Conservation (phyloP, 1,140 invertebrate genomes). For the Papilio xuthus region DNA sequence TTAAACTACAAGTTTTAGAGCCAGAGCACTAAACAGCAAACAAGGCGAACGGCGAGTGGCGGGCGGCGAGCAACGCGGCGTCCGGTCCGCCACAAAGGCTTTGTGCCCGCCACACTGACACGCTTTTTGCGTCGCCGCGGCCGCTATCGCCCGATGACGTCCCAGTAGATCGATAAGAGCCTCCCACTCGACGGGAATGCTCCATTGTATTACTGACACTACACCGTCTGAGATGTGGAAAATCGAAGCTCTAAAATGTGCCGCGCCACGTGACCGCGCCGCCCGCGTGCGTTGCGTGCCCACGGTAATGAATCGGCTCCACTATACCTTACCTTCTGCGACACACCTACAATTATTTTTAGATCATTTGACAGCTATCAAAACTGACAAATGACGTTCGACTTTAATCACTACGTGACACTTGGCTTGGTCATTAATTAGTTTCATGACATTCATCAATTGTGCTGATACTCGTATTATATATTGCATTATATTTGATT, state of each 20-base stretch:
- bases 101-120: constrained; percentile 77
- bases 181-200: constrained; percentile 72
- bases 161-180: constrained; percentile 79
- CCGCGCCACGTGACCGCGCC: constrained; percentile 52
- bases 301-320: constrained; percentile 39
- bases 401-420: background rate
- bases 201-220: constrained; percentile 78
- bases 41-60: constrained; percentile 66
- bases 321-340: background rate
- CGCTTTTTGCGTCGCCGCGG: constrained; percentile 76
- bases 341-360: constrained; percentile 27
- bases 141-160: constrained; percentile 79
- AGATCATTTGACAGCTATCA: constrained; percentile 32
- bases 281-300: constrained; percentile 43
- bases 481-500: constrained; percentile 35
- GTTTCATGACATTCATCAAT: constrained; percentile 29
- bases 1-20: constrained; percentile 73
- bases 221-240: constrained; percentile 75
- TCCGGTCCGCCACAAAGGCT: constrained; percentile 78
- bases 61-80: constrained; percentile 71
- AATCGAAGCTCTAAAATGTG: constrained; percentile 71
- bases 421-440: constrained; percentile 25
- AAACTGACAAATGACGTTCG: constrained; percentile 27
- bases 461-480: no score
- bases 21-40: constrained; percentile 70